phyloP scores from a whole-genome alignment of 2,888 invertebrate species.

The Oligia strigilis region DNA sequence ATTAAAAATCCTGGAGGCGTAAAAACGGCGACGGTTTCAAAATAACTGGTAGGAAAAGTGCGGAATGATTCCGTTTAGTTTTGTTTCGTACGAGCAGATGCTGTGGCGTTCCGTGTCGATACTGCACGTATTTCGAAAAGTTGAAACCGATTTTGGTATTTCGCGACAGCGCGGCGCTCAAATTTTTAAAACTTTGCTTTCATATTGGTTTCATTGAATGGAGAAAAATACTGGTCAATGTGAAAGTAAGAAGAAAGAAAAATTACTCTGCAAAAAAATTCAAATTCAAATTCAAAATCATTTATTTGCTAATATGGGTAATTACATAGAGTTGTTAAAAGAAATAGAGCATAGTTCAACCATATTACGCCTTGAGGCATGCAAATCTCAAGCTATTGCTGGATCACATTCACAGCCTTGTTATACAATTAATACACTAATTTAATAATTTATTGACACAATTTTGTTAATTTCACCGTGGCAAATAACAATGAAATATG shows the following conservation, averaged over 20 bases:
- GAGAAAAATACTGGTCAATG: not conserved
- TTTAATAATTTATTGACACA: too few species aligned
- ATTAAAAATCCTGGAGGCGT: conserved; percentile 82
- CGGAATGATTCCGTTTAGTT: conserved; percentile 74
- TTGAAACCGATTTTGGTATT: conserved; percentile 25
- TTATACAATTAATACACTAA: too few species aligned
- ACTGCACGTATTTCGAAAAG: conserved; percentile 45
- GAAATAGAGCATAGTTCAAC: too few species aligned
- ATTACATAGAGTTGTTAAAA: too few species aligned
- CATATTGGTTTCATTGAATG: not conserved
- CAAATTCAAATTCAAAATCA: too few species aligned
- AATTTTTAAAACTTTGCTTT: not conserved
- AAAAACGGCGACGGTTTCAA: conserved; percentile 79
- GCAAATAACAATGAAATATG: too few species aligned
- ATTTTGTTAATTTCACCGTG: too few species aligned
- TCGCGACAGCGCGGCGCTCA: not conserved
- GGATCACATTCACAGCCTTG: too few species aligned
- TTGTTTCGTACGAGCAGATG: conserved; percentile 71
- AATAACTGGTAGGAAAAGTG: conserved; percentile 77
- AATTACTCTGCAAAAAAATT: not conserved
- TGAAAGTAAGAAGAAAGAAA: not conserved
- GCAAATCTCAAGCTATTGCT: too few species aligned
- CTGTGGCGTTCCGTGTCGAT: conserved; percentile 46
- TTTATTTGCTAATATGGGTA: too few species aligned
- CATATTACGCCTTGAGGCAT: too few species aligned